phyloP scores from a whole-genome alignment of 2,888 invertebrate species.

The Drosophila testacea region DNA sequence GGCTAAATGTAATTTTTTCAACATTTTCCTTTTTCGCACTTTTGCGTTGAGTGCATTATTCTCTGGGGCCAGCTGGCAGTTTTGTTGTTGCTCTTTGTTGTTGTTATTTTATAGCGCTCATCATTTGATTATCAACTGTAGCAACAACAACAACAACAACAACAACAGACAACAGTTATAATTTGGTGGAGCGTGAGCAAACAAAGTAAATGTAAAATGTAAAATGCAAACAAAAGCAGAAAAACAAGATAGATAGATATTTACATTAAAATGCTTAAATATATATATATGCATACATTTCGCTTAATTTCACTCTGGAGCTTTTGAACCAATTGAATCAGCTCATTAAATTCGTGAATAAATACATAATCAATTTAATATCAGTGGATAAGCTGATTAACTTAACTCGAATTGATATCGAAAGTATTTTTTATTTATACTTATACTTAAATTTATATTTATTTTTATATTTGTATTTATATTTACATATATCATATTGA shows the following conservation, averaged over 20 bases:
- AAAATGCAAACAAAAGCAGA: conserved; percentile 11
- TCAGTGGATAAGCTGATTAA: background rate
- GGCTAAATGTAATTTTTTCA: conserved; percentile 34
- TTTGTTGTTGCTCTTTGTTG: conserved; percentile 14
- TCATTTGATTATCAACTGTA: conserved; percentile 62
- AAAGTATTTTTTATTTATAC: background rate
- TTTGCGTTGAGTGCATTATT: conserved; percentile 41
- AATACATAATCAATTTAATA: background rate
- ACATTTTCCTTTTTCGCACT: conserved; percentile 16
- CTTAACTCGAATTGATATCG: background rate
- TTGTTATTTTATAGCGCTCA: conserved; percentile 37
- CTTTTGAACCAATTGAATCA: conserved; percentile 4
- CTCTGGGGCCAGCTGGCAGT: conserved; percentile 28
- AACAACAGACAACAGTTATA: conserved; percentile 40
- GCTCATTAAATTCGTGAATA: background rate
- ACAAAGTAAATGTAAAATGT: conserved; percentile 45
- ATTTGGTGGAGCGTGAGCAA: conserved; percentile 66
- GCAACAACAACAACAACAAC: conserved; percentile 22
- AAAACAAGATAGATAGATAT: conserved; percentile 1
- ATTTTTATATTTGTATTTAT: too few species aligned
- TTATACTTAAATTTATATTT: too few species aligned
- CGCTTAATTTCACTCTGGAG: background rate
- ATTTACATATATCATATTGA: background rate
- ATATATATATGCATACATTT: background rate
- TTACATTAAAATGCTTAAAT: conserved; percentile 8